These are phyloP conservation scores for Acromyrmex charruanus DNA, from an alignment of 1,140 invertebrate species.

Conservation along the genomic window DNA sequence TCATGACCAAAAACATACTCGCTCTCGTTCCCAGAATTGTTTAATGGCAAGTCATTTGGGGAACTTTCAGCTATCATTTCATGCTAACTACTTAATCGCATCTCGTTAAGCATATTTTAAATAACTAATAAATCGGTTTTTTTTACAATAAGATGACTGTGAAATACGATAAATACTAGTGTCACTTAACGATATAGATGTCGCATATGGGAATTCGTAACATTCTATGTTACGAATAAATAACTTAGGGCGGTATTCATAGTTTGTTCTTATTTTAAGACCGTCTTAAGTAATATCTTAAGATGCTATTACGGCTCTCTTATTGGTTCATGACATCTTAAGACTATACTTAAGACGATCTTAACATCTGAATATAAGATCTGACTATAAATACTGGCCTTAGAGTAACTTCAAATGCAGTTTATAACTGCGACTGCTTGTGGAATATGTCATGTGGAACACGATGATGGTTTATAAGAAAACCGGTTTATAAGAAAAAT, in stretches of 20 bases:
- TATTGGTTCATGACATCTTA: too few relatives aligned
- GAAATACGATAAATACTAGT: neutral
- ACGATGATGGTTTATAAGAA: neutral
- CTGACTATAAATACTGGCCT: too few relatives aligned
- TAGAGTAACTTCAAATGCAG: neutral
- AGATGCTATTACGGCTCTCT: too few relatives aligned
- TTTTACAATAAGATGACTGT: neutral
- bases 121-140: neutral
- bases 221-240: neutral
- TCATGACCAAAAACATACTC: slow-evolving; percentile 32
- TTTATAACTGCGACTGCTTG: neutral
- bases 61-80: neutral
- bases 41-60: slow-evolving; percentile 5
- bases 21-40: slow-evolving; percentile 14
- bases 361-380: too few relatives aligned
- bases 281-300: too few relatives aligned
- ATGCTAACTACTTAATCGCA: neutral
- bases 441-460: slow-evolving; percentile 7
- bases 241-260: neutral
- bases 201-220: neutral
- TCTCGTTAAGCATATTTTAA: neutral
- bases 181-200: neutral
- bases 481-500: slow-evolving; percentile 37
- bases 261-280: too few relatives aligned
- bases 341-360: too few relatives aligned